Evolutionary conservation across 2,888 invertebrate species (phyloP), one percentile per base, ranked within the genome.

Genomic region (Drosophila multiciliata): DNA sequence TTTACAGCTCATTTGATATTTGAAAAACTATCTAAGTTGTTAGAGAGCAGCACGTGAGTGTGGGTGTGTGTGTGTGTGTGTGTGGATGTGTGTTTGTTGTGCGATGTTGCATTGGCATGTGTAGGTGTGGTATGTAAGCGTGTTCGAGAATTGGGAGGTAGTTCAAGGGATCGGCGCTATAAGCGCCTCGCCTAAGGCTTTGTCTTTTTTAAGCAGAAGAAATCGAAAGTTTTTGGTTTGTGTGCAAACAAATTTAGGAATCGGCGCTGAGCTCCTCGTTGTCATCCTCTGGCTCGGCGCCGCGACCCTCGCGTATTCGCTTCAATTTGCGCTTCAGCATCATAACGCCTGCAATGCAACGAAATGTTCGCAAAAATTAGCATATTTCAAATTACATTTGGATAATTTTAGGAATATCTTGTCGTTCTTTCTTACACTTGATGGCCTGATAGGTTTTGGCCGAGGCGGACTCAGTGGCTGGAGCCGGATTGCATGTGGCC

Each of bases 391-490:
- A 32, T 32, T 6, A 2, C 1, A 59, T 29, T 29, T 35, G 11
- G 36, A 6, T n/a, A 8, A 23, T 23, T 32, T 52, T 11, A 29
- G 17, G 38, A 58, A 50, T 15, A 15, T 23, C 15, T 45, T 15
- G 1, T 20, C 7, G 15, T 7, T 12, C 6, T 1, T 2, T 15
- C 80, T 78, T 78, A 92, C 93, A 93, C 84, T 93, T 93, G 36
- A 93, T 93, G 63, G 93, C 93, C 80, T 93, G 93, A 79, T 92
- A 93, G 40, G 93, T 92, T 75, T 91, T 93, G 20, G 92, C 91
- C 15, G 93, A 93, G 8, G 85, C 86, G 49, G 87, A 91, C 54
- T 91, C 92, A 0, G 82, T 83, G 58, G 71, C 78, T 17, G 82
- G 75, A 35, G 89, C 50, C n/a, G 83, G 83, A 55, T 85, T 86